Evolutionary conservation across 2,113 vertebrate species (phyloP), one percentile per base, ranked within the genome.

Genomic region (Hystrix cristata): DNA sequence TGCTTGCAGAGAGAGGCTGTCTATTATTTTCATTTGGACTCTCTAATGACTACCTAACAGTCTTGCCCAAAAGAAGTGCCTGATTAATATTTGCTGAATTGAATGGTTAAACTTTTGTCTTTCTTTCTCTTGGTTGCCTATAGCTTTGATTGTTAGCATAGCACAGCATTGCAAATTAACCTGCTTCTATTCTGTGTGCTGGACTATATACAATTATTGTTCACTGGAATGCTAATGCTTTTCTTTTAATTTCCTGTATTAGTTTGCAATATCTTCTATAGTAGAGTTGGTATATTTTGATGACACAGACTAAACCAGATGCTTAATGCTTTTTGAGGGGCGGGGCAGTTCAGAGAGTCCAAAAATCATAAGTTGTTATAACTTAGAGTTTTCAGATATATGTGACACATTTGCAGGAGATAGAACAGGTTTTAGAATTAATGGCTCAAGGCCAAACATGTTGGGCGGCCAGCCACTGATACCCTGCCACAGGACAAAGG

Each of bases 81-180:
- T 57, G 1, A 18, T 34, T 43, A 15, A 34, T 51, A 16, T 19
- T 11, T 27, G 29, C 7, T n/a, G 34, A 14, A 38, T 11, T 38
- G 48, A 19, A 31, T 57, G 4, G 3, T 27, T 13, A 31, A 27
- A 0, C 5, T 8, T 78, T 53, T 25, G 4, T 10, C 91, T 38
- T 10, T 38, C 78, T 80, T 55, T 71, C 16, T 46, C 18, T 8
- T 21, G 0, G 0, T 21, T 51, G 13, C 12, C 15, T 9, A 12
- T 0, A 10, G 25, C 6, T 0, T 0, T 5, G 12, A 57, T 1
- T 15, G 12, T 34, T 12, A 5, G 87, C 23, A 13, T 0, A 1
- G 2, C 29, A 27, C 29, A 19, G 64, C 25, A 48, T 9, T 2
- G 10, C 23, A 13, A 57, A 11, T 4, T 18, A 48, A 31, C 65